A percentile compares a stretch with the other conserved stretches of the same genome.
These are phyloP conservation scores for Petrocephalus sullivani DNA, from an alignment of 2,797 vertebrate species.

Conservation along the genomic window DNA sequence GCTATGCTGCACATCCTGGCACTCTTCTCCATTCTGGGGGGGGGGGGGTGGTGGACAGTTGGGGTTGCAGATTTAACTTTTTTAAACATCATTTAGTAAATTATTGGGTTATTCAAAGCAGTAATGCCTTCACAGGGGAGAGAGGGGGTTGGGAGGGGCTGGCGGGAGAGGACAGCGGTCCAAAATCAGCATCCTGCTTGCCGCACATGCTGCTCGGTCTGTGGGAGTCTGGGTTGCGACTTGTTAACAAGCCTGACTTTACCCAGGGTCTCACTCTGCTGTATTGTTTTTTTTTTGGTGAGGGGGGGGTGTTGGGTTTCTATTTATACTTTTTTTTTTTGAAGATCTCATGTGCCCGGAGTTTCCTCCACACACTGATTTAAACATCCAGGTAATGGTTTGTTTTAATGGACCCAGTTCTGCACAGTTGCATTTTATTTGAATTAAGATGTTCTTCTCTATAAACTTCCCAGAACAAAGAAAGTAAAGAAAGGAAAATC, in stretches of 20 bases:
- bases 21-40: slow-evolving; percentile 27
- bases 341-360: not conserved
- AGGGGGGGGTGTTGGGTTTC: no score
- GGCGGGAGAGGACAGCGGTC: slow-evolving; percentile 27
- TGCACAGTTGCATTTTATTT: not conserved
- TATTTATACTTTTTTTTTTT: not conserved
- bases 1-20: slow-evolving; percentile 52
- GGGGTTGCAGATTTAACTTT: slow-evolving; percentile 60
- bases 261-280: not conserved
- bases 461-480: not conserved
- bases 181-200: not conserved
- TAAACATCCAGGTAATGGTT: not conserved
- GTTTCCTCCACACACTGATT: not conserved
- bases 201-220: not conserved
- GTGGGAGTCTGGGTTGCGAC: not conserved
- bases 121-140: slow-evolving; percentile 41
- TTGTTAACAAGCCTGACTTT: not conserved
- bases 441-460: not conserved
- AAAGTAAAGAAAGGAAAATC: not conserved
- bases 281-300: not conserved
- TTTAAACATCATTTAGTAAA: slow-evolving; percentile 47
- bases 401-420: not conserved
- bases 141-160: slow-evolving; percentile 34
- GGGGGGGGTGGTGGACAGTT: slow-evolving; percentile 48
- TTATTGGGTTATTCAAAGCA: slow-evolving; percentile 61